These are phyloP conservation scores for Ornithoptera priamus DNA, from an alignment of 2,888 invertebrate species.

Conservation along the genomic window DNA sequence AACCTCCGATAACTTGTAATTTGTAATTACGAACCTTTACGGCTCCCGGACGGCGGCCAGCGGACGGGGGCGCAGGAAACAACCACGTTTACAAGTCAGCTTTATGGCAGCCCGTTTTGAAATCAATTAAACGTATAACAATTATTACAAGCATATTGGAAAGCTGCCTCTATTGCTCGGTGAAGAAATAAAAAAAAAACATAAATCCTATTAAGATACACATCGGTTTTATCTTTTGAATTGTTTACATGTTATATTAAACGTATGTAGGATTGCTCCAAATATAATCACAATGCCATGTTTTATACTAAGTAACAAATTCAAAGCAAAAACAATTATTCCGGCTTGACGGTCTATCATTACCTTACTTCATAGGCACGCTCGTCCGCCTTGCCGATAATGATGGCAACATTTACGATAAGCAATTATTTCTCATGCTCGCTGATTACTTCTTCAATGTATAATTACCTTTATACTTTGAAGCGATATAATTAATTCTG, in stretches of 20 bases:
- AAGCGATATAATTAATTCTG: conserved; percentile 24
- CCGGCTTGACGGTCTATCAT: conserved; percentile 21
- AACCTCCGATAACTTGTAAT: conserved; percentile 76
- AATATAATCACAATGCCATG: no score
- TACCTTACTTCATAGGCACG: conserved; percentile 20
- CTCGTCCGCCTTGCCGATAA: conserved; percentile 24
- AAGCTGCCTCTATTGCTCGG: not conserved
- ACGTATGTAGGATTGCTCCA: no score
- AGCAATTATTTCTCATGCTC: conserved; percentile 29
- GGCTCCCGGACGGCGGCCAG: conserved; percentile 51
- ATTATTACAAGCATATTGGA: conserved; percentile 11
- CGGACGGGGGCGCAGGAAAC: conserved; percentile 57
- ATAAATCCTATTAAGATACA: no score
- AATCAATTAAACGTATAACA: conserved; percentile 45
- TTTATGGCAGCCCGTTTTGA: conserved; percentile 57
- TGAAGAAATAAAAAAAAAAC: conserved; percentile 2
- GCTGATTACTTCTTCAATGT: conserved; percentile 28
- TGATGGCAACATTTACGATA: conserved; percentile 29
- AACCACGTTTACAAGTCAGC: conserved; percentile 61
- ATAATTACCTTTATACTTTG: conserved; percentile 29
- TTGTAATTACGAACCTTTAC: conserved; percentile 76
- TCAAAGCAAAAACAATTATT: conserved; percentile 12
- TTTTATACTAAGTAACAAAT: not conserved
- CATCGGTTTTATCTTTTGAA: no score
- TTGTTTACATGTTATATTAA: no score